These are phyloP conservation scores for Acromyrmex charruanus DNA, from an alignment of 1,140 invertebrate species.

Conservation along the genomic window DNA sequence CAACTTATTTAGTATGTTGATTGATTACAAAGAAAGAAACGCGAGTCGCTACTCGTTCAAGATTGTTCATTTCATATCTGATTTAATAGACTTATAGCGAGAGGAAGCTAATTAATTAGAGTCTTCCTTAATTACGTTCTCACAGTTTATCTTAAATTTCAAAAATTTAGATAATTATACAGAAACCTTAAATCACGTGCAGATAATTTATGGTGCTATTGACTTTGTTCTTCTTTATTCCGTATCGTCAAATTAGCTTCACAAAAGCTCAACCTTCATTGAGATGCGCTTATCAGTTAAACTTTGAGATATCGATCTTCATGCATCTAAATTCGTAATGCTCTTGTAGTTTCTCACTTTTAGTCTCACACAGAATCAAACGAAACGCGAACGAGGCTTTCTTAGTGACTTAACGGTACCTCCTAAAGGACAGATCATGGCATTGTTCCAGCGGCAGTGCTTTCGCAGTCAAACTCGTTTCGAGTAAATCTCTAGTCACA, in stretches of 20 bases:
- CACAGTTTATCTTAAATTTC: constrained; percentile 20
- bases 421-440: constrained; percentile 58
- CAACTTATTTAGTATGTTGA: background rate
- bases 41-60: background rate
- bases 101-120: background rate
- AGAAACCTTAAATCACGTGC: background rate
- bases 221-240: constrained; percentile 17
- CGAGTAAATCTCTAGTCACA: constrained; percentile 37
- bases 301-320: constrained; percentile 17
- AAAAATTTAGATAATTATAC: constrained; percentile 7
- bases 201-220: constrained; percentile 13
- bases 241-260: constrained; percentile 25
- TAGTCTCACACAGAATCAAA: constrained; percentile 36
- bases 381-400: constrained; percentile 45
- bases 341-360: constrained; percentile 46
- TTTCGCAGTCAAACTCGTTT: constrained; percentile 50
- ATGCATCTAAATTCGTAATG: background rate
- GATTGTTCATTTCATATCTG: background rate
- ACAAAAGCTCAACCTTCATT: background rate
- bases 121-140: constrained; percentile 1
- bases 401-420: constrained; percentile 59
- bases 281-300: constrained; percentile 18
- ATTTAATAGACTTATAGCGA: background rate
- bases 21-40: background rate
- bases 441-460: constrained; percentile 54